Evolutionary conservation across 2,888 invertebrate genomes (phyloP), one percentile per base, ranked within the genome.

Genomic region (Lordiphosa andalusiaca): DNA sequence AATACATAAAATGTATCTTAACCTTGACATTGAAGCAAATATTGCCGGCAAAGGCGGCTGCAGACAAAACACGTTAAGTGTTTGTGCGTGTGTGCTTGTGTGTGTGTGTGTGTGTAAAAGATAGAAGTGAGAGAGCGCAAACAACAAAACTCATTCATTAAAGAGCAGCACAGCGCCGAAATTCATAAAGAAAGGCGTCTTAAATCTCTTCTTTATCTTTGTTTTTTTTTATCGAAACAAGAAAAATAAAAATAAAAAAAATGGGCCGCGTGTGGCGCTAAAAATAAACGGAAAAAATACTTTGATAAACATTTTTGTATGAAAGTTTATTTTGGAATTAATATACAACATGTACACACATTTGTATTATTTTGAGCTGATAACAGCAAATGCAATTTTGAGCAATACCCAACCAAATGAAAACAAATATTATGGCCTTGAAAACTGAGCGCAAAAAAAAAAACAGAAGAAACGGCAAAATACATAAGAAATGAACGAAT

Each of bases 1-100:
- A 71, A 76, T 71, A 67, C 58, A 63, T 54, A 63, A 75, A 82
- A 74, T 76, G 49, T 69, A 49, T 67, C 65, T 77, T 84, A 84
- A 82, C 82, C 82, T 82, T 82, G 82, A 84, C 82, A 84, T 82
- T 82, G 84, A 65, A 68, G 51, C 61, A 69, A 75, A 71, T 58
- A 69, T 69, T 53, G 56, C 72, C 73, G 73, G 78, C 71, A 69
- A 71, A 64, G 68, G 30, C 30, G 48, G 54, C 64, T 54, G 67
- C 53, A 56, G 60, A 56, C 60, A 55, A 47, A 57, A 62, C 63
- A 67, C 48, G 56, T 61, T 48, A 56, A 67, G 38, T 37, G 42
- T 44, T 40, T 23, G 16, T 38, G 35, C 33, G 6, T 35, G 50
- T 2, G 16, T 16, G n/a, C n/a, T n/a, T n/a, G 16, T 25, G 44